phyloP scores from a whole-genome alignment of 2,888 invertebrate genomes.

The Hirtodrosophila trivittata region DNA sequence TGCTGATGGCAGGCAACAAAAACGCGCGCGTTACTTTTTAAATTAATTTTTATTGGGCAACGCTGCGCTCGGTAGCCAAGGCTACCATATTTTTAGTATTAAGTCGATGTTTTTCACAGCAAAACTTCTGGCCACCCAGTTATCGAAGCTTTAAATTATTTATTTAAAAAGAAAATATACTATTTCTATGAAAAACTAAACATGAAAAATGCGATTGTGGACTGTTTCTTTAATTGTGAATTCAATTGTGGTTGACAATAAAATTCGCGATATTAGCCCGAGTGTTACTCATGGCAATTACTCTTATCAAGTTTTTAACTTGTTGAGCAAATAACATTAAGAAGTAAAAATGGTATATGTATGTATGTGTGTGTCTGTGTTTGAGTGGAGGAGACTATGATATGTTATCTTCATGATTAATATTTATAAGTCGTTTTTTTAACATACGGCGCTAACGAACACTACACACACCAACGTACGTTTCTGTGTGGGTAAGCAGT shows the following conservation, averaged over 20 bases:
- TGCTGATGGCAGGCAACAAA: constrained; percentile 67
- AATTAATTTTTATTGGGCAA: constrained; percentile 26
- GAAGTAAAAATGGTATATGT: constrained; percentile 26
- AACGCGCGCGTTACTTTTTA: constrained; percentile 20
- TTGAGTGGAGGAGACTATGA: constrained; percentile 11
- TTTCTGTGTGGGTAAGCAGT: constrained; percentile 13
- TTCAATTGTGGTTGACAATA: not conserved
- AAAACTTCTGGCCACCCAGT: constrained; percentile 3
- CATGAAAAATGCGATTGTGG: too few relatives aligned
- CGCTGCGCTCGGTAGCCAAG: constrained; percentile 8
- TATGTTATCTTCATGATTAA: constrained; percentile 35
- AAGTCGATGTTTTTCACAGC: constrained; percentile 1
- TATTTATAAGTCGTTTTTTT: constrained; percentile 9
- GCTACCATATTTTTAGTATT: constrained; percentile 15
- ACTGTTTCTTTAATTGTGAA: too few relatives aligned
- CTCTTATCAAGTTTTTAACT: too few relatives aligned
- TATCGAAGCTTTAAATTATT: constrained; percentile 18
- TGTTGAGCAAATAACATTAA: too few relatives aligned
- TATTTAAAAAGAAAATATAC: too few relatives aligned
- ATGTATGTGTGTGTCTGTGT: constrained; percentile 4
- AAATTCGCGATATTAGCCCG: too few relatives aligned
- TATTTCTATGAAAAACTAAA: too few relatives aligned
- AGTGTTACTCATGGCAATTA: constrained; percentile 18
- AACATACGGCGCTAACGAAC: constrained; percentile 34
- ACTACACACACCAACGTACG: constrained; percentile 16